Percentiles rank a stretch among this genome's conserved stretches.
These are phyloP conservation scores for Teleogryllus oceanicus DNA, from an alignment of 2,888 invertebrate genomes.

Conservation along the genomic window DNA sequence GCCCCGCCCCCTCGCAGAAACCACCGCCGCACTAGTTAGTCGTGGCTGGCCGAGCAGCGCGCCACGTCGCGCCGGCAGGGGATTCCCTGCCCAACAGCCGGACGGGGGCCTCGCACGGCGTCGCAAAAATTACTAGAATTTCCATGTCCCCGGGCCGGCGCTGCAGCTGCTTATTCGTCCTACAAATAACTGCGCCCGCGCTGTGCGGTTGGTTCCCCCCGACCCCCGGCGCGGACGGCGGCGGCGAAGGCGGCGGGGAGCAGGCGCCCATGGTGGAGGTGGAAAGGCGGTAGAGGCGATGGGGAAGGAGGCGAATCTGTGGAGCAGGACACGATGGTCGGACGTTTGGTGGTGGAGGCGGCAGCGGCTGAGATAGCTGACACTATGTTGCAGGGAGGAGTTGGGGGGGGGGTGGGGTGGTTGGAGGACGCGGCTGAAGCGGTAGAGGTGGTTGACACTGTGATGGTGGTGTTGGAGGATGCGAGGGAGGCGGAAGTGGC, in stretches of 20 bases:
- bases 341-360: no score
- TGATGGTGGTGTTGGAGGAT: no score
- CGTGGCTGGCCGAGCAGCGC: constrained; percentile 1
- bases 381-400: no score
- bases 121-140: constrained; percentile 18
- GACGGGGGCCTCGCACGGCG: neutral
- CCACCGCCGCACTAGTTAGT: constrained; percentile 6
- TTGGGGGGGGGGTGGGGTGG: no score
- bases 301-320: no score
- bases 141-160: neutral
- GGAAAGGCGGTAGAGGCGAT: no score
- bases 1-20: neutral
- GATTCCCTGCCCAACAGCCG: neutral
- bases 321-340: no score
- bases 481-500: no score
- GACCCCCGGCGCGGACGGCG: neutral
- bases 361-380: no score
- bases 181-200: neutral
- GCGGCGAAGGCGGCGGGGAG: neutral
- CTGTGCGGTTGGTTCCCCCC: neutral
- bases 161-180: constrained; percentile 1
- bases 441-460: no score
- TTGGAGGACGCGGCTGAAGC: no score
- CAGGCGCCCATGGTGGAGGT: no score
- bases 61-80: neutral